phyloP scores from a whole-genome alignment of 2,888 invertebrate species.

The Dastarcus helophoroides region DNA sequence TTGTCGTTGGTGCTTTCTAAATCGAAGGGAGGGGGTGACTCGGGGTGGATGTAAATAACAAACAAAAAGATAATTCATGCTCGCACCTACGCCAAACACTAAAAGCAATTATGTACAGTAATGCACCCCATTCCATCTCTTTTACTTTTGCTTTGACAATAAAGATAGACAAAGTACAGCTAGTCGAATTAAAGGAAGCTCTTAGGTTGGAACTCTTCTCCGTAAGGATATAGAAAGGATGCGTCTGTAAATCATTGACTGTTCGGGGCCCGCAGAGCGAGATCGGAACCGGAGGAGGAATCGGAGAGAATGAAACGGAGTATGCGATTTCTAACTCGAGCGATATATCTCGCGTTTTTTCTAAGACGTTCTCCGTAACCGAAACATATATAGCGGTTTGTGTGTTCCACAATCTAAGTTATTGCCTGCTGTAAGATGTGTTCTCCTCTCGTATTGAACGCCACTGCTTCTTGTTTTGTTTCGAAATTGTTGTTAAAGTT shows the following conservation, averaged over 20 bases:
- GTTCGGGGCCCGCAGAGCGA: neutral
- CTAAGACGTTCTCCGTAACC: slow-evolving; percentile 2
- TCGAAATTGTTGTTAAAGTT: too few species aligned
- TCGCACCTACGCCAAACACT: neutral
- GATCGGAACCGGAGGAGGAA: slow-evolving; percentile 1
- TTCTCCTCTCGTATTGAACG: slow-evolving; percentile 1
- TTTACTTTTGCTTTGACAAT: too few species aligned
- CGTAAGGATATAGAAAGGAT: neutral
- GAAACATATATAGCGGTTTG: slow-evolving; percentile 1
- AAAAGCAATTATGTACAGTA: neutral
- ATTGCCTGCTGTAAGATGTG: slow-evolving; percentile 1
- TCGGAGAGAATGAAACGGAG: too few species aligned
- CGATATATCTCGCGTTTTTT: slow-evolving; percentile 1
- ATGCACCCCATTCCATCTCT: too few species aligned
- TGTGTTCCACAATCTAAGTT: neutral
- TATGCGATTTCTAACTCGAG: too few species aligned
- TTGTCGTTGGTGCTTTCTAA: too few species aligned
- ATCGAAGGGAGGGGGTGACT: too few species aligned
- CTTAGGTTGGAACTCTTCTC: neutral
- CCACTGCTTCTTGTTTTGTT: slow-evolving; percentile 1
- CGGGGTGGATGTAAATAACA: too few species aligned
- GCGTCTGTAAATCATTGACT: slow-evolving; percentile 1
- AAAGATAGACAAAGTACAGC: too few species aligned
- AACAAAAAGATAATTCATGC: slow-evolving; percentile 1
- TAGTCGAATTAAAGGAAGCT: neutral